Conservation (phyloP, 2,888 invertebrate species). For the Pseudococcus viburni region DNA sequence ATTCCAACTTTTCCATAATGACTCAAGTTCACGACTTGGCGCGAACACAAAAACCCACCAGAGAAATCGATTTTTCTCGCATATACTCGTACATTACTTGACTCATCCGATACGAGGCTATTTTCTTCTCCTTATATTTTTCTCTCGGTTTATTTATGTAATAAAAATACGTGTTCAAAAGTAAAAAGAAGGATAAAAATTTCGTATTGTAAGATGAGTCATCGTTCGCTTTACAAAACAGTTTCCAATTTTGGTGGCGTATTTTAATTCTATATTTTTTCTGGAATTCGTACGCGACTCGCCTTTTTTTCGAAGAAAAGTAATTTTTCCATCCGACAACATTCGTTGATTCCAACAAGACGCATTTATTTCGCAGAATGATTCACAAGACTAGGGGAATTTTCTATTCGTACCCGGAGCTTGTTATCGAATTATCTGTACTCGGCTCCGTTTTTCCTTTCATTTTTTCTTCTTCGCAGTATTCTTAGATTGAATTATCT, state of each 20-base stretch:
- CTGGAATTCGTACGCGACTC: not conserved
- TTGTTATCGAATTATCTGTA: not conserved
- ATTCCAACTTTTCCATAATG: conserved; percentile 41
- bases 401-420: not conserved
- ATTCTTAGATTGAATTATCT: not conserved
- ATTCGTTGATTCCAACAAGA: not conserved
- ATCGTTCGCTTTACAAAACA: not conserved
- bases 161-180: not conserved
- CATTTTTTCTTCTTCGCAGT: not conserved
- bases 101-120: not conserved
- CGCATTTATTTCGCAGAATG: not conserved
- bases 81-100: not conserved
- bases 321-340: not conserved
- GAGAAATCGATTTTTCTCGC: conserved; percentile 30
- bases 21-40: conserved; percentile 40
- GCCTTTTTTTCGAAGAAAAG: not conserved
- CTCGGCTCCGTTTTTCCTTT: not conserved
- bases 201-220: not conserved
- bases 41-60: conserved; percentile 29
- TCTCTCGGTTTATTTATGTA: not conserved
- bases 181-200: not conserved
- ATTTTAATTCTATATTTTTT: not conserved
- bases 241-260: not conserved
- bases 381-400: not conserved
- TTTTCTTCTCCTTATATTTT: not conserved